Base-by-base conservation (phyloP, 2,113 vertebrate species). In the Martes martes region DNA sequence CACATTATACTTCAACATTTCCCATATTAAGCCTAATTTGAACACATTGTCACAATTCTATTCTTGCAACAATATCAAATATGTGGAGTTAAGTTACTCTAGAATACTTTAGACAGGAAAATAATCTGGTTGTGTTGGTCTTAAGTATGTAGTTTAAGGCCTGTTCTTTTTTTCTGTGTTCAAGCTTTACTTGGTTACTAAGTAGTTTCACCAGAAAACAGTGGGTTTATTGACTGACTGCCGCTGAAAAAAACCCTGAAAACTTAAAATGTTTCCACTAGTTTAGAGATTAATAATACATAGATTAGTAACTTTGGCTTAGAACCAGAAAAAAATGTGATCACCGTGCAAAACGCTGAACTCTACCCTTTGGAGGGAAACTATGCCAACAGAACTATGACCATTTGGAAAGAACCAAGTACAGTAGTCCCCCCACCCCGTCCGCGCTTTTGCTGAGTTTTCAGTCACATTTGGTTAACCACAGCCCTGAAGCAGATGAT, bases 81-180 rank as follows among this genome's bases (percentile, higher is more conserved):
- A 28, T 24, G 28, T 71, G 33, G 69, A 94, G 45, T 21, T 71
- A 88, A 39, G 26, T 45, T 94, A 92, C 39, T 80, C 89, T 33
- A 11, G 19, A 85, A 94, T 92, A 89, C 31, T 63, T 92, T 57
- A 42, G 65, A 92, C 15, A 89, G 36, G 73, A 93, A 95, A 89
- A 55, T 61, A 89, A 85, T 57, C 63, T 73, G 21, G 57, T 63
- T 71, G 47, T 67, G 36, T 89, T 55, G 84, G 47, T 76, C 36
- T 67, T 89, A 83, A 73, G 9, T 65, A 71, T 16, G 7, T 31
- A 55, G 15, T 36, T 79, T 45, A 79, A 80, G 39, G 16, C 33
- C 47, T 88, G 5, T 50, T 26, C 52, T 87, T 96, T 69, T 36
- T 59, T 24, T 55, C 31, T 84, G 24, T 45, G 31, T 73, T 13